A percentile compares a stretch with the other conserved stretches of the same genome.
Conservation (phyloP, 2,888 invertebrate genomes). For the Acronicta psi region DNA sequence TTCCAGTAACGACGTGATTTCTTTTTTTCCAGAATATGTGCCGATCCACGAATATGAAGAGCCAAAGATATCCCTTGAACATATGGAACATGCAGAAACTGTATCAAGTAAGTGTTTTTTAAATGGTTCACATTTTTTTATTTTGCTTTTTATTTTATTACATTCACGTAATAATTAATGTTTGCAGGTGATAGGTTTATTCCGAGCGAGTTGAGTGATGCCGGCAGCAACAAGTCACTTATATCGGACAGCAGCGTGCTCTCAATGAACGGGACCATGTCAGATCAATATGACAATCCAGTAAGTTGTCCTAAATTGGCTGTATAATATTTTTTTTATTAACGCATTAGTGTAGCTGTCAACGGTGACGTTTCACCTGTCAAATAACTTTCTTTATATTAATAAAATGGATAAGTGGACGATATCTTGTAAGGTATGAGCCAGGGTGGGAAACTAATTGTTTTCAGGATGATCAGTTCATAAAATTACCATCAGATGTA, state of each 20-base stretch:
- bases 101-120: slow-evolving; percentile 76
- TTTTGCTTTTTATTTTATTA: too few relatives aligned
- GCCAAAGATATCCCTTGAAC: slow-evolving; percentile 80
- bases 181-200: slow-evolving; percentile 78
- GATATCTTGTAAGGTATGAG: too few relatives aligned
- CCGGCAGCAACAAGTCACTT: slow-evolving; percentile 81
- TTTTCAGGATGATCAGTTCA: too few relatives aligned
- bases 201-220: slow-evolving; percentile 81
- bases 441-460: too few relatives aligned
- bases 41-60: slow-evolving; percentile 82
- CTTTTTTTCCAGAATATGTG: slow-evolving; percentile 74
- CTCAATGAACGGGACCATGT: slow-evolving; percentile 80
- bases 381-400: too few relatives aligned
- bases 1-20: too few relatives aligned
- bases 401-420: too few relatives aligned
- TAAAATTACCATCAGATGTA: too few relatives aligned
- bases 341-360: too few relatives aligned
- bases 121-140: not conserved
- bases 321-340: too few relatives aligned
- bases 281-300: slow-evolving; percentile 79
- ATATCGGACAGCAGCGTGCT: slow-evolving; percentile 80
- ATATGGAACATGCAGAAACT: slow-evolving; percentile 78
- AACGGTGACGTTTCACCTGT: too few relatives aligned
- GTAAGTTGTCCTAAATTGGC: slow-evolving; percentile 61
- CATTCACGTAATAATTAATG: not conserved